These are phyloP conservation scores for Astatotilapia flaviijosephi DNA, from an alignment of 2,113 vertebrate genomes.

Conservation along the genomic window DNA sequence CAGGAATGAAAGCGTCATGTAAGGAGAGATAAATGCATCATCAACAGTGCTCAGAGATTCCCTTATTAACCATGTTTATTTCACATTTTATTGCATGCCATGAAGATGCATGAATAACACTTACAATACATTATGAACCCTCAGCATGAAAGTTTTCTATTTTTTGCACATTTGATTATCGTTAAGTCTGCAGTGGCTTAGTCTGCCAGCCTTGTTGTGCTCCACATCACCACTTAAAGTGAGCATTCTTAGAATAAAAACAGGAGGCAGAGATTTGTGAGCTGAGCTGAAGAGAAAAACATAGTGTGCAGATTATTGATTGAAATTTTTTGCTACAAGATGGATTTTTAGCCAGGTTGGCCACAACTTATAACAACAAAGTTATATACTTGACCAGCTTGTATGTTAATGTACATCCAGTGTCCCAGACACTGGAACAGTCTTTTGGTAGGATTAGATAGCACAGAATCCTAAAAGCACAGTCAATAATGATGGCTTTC, in stretches of 20 bases:
- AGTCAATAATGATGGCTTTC: neutral
- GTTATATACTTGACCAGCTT: neutral
- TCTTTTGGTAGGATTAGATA: neutral
- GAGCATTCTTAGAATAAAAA: neutral
- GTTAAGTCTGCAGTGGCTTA: neutral
- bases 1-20: neutral
- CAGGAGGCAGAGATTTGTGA: neutral
- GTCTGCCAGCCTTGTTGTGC: neutral
- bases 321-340: neutral
- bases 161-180: neutral
- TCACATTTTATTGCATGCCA: slow-evolving; percentile 51
- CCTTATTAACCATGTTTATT: slow-evolving; percentile 11
- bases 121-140: slow-evolving; percentile 9
- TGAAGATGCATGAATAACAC: slow-evolving; percentile 41
- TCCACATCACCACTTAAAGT: neutral
- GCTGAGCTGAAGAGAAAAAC: neutral
- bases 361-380: neutral
- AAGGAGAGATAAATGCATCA: slow-evolving; percentile 55
- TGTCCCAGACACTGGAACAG: neutral
- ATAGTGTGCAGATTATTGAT: neutral
- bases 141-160: slow-evolving; percentile 32
- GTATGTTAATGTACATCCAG: neutral
- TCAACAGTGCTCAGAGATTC: slow-evolving; percentile 27
- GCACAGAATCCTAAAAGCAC: neutral
- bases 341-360: neutral